Conservation (phyloP, 2,113 vertebrate species). For the Vireo altiloquus region DNA sequence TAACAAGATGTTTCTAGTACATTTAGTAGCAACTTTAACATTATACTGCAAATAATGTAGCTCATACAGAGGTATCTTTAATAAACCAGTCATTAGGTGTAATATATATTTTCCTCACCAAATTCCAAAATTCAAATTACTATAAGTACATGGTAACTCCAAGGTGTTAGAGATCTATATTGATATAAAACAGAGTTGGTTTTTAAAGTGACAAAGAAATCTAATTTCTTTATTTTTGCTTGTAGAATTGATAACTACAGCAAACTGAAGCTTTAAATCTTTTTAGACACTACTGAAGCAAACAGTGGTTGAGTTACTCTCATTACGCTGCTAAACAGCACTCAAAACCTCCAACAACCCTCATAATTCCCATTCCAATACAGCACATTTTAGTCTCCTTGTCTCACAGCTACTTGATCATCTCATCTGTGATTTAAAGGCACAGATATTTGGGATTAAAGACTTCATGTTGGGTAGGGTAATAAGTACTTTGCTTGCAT, state of each 20-base stretch:
- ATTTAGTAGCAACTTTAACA: neutral
- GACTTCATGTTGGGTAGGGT: neutral
- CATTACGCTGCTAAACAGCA: neutral
- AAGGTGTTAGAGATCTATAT: neutral
- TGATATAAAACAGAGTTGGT: neutral
- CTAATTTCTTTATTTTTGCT: neutral
- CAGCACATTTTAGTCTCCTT: neutral
- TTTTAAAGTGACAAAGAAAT: neutral
- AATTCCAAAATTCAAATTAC: neutral
- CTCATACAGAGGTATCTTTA: neutral
- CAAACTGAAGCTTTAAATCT: neutral
- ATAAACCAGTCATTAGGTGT: neutral
- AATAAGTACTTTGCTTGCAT: neutral
- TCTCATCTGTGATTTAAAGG: neutral
- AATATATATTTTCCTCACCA: neutral
- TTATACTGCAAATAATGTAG: neutral
- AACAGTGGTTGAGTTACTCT: neutral
- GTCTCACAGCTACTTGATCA: neutral
- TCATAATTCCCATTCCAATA: neutral
- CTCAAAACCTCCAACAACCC: neutral
- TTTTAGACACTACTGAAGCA: neutral
- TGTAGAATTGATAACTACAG: neutral
- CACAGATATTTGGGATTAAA: neutral
- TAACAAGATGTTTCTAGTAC: neutral
- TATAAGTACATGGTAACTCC: neutral